These are phyloP conservation scores for Mantis religiosa DNA, from an alignment of 2,888 invertebrate species.

Conservation along the genomic window DNA sequence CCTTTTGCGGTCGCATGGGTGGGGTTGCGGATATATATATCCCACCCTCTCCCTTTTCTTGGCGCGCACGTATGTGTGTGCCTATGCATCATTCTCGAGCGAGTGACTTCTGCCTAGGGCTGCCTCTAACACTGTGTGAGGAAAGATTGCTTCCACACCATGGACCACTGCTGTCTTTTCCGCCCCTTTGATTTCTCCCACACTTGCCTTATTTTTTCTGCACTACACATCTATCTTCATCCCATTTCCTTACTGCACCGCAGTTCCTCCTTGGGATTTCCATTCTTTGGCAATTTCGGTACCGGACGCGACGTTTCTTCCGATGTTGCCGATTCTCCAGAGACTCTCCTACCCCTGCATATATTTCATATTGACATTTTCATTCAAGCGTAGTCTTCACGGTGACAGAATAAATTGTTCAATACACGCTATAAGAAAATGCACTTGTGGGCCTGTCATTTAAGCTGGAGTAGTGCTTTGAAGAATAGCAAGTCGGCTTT, in stretches of 20 bases:
- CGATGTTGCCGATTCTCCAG: background rate
- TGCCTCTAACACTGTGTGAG: background rate
- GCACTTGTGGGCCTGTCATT: background rate
- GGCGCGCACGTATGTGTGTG: no score
- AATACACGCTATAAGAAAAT: background rate
- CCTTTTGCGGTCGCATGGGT: background rate
- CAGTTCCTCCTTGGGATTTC: background rate
- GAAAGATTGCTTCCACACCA: background rate
- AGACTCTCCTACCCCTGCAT: background rate
- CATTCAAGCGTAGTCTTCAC: background rate
- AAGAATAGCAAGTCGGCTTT: background rate
- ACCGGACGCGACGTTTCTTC: background rate
- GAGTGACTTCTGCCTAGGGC: background rate
- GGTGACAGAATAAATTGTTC: background rate
- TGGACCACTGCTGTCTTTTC: background rate
- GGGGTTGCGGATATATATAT: background rate
- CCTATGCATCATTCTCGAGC: conserved; percentile 1
- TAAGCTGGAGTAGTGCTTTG: background rate
- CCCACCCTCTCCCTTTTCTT: background rate
- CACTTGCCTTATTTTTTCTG: background rate
- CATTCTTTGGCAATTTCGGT: conserved; percentile 5
- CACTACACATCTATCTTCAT: conserved; percentile 4
- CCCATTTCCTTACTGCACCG: background rate
- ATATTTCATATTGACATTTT: conserved; percentile 10
- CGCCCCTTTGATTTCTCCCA: background rate